These are phyloP conservation scores for Pardalotus punctatus DNA, from an alignment of 2,113 vertebrate species.

Conservation along the genomic window DNA sequence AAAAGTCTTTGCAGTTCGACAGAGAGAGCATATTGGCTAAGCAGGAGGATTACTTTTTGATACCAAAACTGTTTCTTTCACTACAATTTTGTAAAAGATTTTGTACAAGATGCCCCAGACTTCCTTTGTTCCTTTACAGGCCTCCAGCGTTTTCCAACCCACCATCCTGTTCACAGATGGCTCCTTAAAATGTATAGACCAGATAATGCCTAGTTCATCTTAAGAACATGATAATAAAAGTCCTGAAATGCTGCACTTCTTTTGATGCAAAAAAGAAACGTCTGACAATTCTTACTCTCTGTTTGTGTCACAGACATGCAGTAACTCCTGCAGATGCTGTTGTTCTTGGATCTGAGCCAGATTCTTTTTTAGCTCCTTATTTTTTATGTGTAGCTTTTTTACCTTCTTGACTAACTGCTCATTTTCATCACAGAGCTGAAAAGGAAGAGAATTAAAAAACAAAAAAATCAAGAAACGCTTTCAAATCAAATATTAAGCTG, in stretches of 20 bases:
- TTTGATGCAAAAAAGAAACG: not conserved
- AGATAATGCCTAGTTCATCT: not conserved
- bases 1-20: not conserved
- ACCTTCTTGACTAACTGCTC: slow-evolving; percentile 62
- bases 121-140: not conserved
- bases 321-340: not conserved
- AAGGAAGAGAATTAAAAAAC: not conserved
- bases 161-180: not conserved
- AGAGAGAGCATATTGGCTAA: rapidly evolving
- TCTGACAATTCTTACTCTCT: slow-evolving; percentile 60
- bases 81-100: not conserved
- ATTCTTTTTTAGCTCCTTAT: slow-evolving; percentile 56
- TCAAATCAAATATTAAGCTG: not conserved
- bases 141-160: not conserved
- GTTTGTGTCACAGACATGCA: not conserved
- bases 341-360: slow-evolving; percentile 41
- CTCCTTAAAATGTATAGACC: not conserved
- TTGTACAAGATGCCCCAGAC: not conserved
- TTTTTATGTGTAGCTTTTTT: slow-evolving; percentile 56
- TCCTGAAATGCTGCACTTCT: not conserved
- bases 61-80: not conserved
- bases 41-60: not conserved
- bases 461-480: not conserved
- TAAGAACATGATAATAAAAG: not conserved
- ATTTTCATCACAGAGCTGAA: slow-evolving; percentile 68